Percentiles rank a stretch among this genome's conserved stretches.
Conservation (phyloP, 2,797 vertebrate genomes). For the Australoheros facetus region DNA sequence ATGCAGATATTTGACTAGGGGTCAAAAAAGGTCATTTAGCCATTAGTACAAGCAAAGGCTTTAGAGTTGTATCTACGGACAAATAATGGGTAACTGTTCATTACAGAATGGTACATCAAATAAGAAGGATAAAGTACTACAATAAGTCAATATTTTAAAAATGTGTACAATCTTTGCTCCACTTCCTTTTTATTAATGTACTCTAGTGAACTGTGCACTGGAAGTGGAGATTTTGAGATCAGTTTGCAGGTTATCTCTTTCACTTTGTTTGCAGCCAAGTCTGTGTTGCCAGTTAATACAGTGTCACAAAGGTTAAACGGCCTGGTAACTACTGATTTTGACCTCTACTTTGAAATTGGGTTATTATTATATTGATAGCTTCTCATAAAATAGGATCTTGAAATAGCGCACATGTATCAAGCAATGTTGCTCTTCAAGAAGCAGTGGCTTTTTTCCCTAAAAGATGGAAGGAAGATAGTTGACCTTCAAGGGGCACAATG, state of each 20-base stretch:
- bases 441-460: neutral
- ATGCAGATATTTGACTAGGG: neutral
- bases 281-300: neutral
- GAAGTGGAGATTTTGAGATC: neutral
- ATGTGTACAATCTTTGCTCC: neutral
- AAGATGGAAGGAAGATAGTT: neutral
- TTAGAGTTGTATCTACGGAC: neutral
- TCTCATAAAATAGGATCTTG: neutral
- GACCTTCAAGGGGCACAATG: neutral
- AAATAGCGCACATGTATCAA: neutral
- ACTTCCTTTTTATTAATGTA: neutral
- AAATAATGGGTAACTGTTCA: accelerated
- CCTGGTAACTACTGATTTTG: neutral
- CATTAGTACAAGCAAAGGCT: neutral
- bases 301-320: accelerated
- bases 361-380: neutral
- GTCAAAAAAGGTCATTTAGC: neutral
- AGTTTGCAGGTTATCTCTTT: neutral
- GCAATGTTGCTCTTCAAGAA: neutral
- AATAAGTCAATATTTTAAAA: neutral
- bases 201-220: accelerated
- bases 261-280: too few species aligned
- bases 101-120: neutral
- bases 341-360: neutral
- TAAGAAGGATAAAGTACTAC: neutral